Evolutionary conservation across 1,140 invertebrate genomes (phyloP), one percentile per base, ranked within the genome.

Genomic region (Archivesica marissinica): DNA sequence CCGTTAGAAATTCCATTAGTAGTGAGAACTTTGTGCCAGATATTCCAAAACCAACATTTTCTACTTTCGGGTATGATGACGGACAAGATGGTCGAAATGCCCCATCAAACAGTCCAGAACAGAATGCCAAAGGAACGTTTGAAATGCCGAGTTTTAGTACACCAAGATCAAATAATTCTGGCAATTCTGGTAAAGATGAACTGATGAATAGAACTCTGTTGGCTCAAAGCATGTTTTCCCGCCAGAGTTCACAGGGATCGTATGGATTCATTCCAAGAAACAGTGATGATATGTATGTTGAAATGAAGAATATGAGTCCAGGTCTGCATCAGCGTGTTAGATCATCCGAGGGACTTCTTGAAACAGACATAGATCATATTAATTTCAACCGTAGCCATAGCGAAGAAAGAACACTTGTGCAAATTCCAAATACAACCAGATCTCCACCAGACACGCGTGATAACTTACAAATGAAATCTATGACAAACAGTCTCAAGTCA

Each of bases 311-410:
- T 33, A 59, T 79, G 23, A 54, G 25, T n/a, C 77, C 85, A 78
- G 52, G 72, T 0, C 33, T 64, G 25, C 85, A 86, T 13, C 70
- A 88, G 54, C 74, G 90, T 74, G 87, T 90, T 23, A 61, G 68
- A 28, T 91, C 91, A 41, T 85, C 88, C 52, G 91, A 92, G 56
- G 83, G 88, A 54, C 28, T 91, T 3, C 54, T 88, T 33, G 87
- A 89, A 50, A 79, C 77, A 23, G 77, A 79, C 39, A 66, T 79
- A 66, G 77, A 79, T 68, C 77, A 61, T 50, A 20, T 50, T 25
- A 56, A 76, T 52, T 15, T 59, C 28, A 72, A 30, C 28, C 50
- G 84, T 52, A 89, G 88, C 47, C 84, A 77, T 64, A 89, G 87
- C 85, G 76, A 72, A 25, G 90, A 88, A 35, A 79, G 85, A 52